Evolutionary conservation across 2,113 vertebrate genomes (phyloP), one percentile per base, ranked within the genome.

Genomic region (Clarias batrachus): DNA sequence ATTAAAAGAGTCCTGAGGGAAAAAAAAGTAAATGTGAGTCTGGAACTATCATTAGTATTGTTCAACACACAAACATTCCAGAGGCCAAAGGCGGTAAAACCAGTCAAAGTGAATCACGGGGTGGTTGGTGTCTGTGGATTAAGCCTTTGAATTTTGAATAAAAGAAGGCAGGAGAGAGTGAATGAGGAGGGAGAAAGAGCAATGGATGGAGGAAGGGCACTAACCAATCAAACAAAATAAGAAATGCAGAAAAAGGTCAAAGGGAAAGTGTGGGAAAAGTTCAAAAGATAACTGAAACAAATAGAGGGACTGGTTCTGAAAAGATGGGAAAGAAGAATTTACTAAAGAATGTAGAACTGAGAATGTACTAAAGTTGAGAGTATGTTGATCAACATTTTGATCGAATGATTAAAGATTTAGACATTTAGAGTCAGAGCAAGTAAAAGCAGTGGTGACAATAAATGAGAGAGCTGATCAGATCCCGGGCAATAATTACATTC

Each of bases 401-500:
- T 48, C 57, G 63, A 13, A 1, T 52, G 65, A 30, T 27, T 13
- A 33, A 74, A 41, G 70, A 25, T 54, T 63, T 19, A 78, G 60
- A 77, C 25, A 16, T 5, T 12, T n/a, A 25, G 14, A 56, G 13
- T 82, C 52, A 80, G 41, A 62, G 27, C 5, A 27, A 57, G 60
- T 33, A 56, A 79, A 79, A 78, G 41, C 21, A 4, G 5, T 54
- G 37, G 54, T 59, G 56, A 87, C 12, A 86, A 30, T 65, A 30
- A 71, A 7, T 60, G 17, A 62, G 30, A 62, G 12, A 37, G 30
- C 19, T 81, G 57, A 41, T 81, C 21, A 25, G 19, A 57, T 27
- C 56, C 92, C 90, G 88, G 30, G 71, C 91, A 88, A 93, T 95
- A 95, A 94, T 95, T 94, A 94, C 94, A 92, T 92, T 93, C 90